Base-by-base conservation (phyloP, 2,888 invertebrate species). In the Hydropsyche betteni region DNA sequence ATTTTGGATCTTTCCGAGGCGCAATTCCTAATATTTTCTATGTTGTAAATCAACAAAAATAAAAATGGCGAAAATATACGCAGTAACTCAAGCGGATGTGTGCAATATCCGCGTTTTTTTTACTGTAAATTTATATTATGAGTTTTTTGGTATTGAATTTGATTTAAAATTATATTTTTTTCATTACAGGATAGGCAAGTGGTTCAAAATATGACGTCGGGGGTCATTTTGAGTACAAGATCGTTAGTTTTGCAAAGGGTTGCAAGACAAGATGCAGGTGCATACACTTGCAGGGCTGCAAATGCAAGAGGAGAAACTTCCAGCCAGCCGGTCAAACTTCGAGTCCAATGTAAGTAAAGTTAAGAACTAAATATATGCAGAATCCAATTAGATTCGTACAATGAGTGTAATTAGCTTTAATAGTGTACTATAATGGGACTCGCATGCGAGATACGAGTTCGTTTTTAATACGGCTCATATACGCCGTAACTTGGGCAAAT, bases 231-330 rank as follows among this genome's bases (percentile, higher is more conserved):
- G 83, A 95, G 95, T 85, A 94, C 95, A 79, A 93, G 95, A 84
- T 95, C 95, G 75, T 88, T 96, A 81, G 95, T 96, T 74, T 90
- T 96, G 74, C 96, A 96, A 86, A 91, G 92, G 81, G 94, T 96
- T 81, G 92, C 92, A 50, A 89, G 94, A 75, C 91, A 92, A 82
- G 93, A 95, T 82, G 93, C 93, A 78, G 96, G 96, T 5, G 91
- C 91, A 81, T 96, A 95, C 86, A 92, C 94, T 77, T 96, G 96
- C 83, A 87, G 92, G 75, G 95, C 95, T 33, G 91, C 92, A 80
- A 96, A 96, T 85, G 91, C 92, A 75, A 89, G 92, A 72, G 95
- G 95, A 12, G 94, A 94, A 84, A 94, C 94, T 5, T 90, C 92
- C 79, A 94, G 94, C 82, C 90, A 92, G 76, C 88, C 91, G 71